These are phyloP conservation scores for Drosophila oshimai DNA, from an alignment of 1,140 invertebrate species.

Conservation along the genomic window DNA sequence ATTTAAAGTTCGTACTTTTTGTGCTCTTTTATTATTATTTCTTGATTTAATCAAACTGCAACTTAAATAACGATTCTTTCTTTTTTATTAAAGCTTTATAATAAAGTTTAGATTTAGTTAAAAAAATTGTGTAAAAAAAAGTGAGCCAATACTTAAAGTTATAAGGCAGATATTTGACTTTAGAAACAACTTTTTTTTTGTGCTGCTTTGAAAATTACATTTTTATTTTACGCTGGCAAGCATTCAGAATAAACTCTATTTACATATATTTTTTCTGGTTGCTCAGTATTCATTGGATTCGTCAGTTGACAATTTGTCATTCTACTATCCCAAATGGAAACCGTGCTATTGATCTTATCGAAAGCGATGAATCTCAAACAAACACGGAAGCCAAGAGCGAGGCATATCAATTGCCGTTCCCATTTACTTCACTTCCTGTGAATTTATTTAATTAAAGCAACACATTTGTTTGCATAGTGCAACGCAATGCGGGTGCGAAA, in stretches of 20 bases:
- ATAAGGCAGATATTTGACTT: no score
- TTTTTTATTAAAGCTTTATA: no score
- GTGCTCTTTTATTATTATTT: no score
- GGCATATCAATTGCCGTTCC: slow-evolving; percentile 31
- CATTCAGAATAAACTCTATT: no score
- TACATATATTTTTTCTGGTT: neutral
- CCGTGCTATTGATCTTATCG: slow-evolving; percentile 41
- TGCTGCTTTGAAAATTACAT: neutral
- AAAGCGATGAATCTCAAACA: slow-evolving; percentile 6
- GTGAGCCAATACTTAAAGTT: no score
- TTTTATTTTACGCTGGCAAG: no score
- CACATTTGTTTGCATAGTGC: slow-evolving; percentile 39
- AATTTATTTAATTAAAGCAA: slow-evolving; percentile 62
- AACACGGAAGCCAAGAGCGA: slow-evolving; percentile 55
- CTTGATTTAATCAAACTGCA: no score
- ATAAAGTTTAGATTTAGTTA: no score
- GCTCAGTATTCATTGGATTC: neutral
- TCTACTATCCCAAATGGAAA: neutral
- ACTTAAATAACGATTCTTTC: no score
- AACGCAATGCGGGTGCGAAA: slow-evolving; percentile 10
- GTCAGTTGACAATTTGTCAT: slow-evolving; percentile 15
- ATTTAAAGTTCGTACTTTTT: no score
- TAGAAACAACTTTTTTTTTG: neutral
- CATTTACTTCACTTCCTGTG: slow-evolving; percentile 54
- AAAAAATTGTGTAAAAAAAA: no score